Base-by-base conservation (phyloP, 2,888 invertebrate species). In the Ophion slaviceki region DNA sequence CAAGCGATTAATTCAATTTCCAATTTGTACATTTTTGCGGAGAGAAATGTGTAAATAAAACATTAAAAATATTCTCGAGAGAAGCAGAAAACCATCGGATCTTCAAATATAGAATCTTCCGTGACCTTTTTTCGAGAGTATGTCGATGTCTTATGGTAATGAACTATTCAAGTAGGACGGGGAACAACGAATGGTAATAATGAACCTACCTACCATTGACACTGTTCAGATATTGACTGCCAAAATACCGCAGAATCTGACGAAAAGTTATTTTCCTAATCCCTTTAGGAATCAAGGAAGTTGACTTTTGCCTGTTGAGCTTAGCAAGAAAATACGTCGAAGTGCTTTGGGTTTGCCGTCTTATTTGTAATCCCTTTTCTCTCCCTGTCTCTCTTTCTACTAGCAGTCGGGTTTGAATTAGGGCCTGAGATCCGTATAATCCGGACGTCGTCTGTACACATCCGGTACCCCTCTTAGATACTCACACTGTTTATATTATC, bases 381-480 rank as follows among this genome's bases (percentile, higher is more conserved):
- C 67, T 77, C n/a, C 59, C 10, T 32, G 11, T 6, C 10, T 28
- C 2, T n/a, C 45, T 28, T 1, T 11, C 28, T 79, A 57, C 61
- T 53, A 14, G 8, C 64, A 64, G 11, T 45, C 47, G 28, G 28
- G 70, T 14, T 32, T 72, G 36, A 64, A 80, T 71, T 80, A 64
- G 64, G 64, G 71, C 24, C 47, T 11, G 36, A 47, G 40, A 47
- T 64, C 62, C 79, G 62, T 62, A 62, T 80, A 71, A 80, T 80
- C 53, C 79, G 36, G 20, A 53, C 53, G 36, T 47, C 47, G 10
- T 8, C n/a, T 36, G 14, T 36, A 80, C 77, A 57, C 67, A 77
- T 61, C 32, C n/a, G 6, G 24, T 24, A 74, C 61, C 11, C 61
- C 11, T 59, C 14, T 11, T 40, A 20, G 20, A 6, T n/a, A 40